Percentiles rank a stretch among this genome's conserved stretches.
These are phyloP conservation scores for Kryphioiulus occultus DNA, from an alignment of 2,888 invertebrate species.

Conservation along the genomic window DNA sequence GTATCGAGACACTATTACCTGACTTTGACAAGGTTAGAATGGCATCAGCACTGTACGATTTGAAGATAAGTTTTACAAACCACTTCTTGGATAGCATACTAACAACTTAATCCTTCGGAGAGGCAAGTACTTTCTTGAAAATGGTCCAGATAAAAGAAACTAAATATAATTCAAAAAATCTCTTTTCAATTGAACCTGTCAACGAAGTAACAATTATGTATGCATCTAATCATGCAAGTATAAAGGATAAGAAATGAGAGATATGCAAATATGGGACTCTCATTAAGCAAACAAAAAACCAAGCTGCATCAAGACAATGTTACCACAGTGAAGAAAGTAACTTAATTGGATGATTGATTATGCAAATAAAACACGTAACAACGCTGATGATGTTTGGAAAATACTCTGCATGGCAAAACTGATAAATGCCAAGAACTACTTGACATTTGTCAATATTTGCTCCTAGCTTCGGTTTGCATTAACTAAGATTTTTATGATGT, in stretches of 20 bases:
- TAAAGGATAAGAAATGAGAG: background rate
- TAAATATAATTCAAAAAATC: no score
- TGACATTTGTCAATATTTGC: background rate
- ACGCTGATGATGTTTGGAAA: background rate
- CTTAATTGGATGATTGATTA: constrained; percentile 8
- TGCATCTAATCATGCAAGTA: background rate
- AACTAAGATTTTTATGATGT: background rate
- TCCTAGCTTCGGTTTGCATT: background rate
- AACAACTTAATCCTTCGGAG: no score
- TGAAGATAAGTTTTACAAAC: no score
- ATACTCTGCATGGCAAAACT: background rate
- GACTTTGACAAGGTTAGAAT: no score
- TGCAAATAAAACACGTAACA: constrained; percentile 7
- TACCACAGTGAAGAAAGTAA: background rate
- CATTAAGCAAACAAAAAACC: background rate
- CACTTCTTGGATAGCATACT: no score
- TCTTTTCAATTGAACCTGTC: background rate
- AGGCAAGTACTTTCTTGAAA: no score
- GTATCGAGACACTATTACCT: no score
- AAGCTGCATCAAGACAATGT: background rate
- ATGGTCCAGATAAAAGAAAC: no score
- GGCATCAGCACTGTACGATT: no score
- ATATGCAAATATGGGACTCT: background rate
- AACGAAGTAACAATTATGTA: background rate
- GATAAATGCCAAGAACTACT: background rate